A percentile compares a stretch with the other conserved stretches of the same genome.
These are phyloP conservation scores for Myopa testacea DNA, from an alignment of 2,888 invertebrate species.

Conservation along the genomic window DNA sequence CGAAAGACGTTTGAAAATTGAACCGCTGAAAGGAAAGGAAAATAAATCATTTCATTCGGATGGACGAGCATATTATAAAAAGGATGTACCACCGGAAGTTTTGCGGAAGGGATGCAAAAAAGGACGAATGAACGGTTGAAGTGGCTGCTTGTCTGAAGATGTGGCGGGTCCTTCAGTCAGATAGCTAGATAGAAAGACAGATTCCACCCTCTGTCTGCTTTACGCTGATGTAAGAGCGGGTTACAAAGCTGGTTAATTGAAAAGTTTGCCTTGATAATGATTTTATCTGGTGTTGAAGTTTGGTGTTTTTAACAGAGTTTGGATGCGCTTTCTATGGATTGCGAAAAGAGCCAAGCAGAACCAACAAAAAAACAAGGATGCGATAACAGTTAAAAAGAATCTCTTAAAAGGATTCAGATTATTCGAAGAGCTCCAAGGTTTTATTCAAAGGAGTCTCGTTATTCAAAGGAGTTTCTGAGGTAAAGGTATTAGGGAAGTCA, in stretches of 20 bases:
- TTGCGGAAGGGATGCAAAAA: background rate
- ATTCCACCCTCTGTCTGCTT: background rate
- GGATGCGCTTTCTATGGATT: slow-evolving; percentile 28
- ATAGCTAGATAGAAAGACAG: background rate
- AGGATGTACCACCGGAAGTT: background rate
- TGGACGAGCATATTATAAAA: background rate
- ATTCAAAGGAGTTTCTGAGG: background rate
- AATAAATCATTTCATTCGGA: background rate
- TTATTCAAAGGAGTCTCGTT: background rate
- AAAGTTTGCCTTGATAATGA: slow-evolving; percentile 37
- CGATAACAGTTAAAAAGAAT: background rate
- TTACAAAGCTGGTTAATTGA: slow-evolving; percentile 38
- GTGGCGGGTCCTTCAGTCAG: background rate
- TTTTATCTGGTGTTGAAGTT: slow-evolving; percentile 42
- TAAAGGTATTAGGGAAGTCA: background rate
- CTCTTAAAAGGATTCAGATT: background rate
- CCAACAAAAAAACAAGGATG: background rate
- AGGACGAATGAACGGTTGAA: background rate
- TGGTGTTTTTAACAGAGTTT: slow-evolving; percentile 35
- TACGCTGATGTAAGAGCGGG: no score
- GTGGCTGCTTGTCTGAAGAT: no score
- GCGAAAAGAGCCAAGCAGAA: background rate
- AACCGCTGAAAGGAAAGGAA: slow-evolving; percentile 18
- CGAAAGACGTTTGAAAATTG: slow-evolving; percentile 40
- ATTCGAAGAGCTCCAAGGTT: background rate